Conservation (phyloP, 2,888 invertebrate genomes). For the Clostera curtula region DNA sequence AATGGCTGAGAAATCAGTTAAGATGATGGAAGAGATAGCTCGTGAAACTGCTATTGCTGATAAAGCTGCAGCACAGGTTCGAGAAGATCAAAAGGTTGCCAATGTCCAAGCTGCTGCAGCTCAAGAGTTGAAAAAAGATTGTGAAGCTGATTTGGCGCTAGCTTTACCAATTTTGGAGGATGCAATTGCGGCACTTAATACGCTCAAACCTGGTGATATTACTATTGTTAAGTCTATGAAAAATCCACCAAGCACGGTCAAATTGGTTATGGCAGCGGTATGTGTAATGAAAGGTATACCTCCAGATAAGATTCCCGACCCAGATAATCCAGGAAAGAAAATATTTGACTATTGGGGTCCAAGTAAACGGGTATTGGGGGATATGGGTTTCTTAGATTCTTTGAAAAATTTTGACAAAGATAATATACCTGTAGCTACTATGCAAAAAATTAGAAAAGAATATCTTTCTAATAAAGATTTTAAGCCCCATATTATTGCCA, state of each 20-base stretch:
- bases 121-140: conserved; percentile 89
- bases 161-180: conserved; percentile 89
- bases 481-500: conserved; percentile 85
- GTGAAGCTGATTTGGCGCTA: conserved; percentile 93
- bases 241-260: conserved; percentile 87
- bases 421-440: conserved; percentile 82
- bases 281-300: conserved; percentile 89
- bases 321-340: conserved; percentile 78
- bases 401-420: conserved; percentile 90
- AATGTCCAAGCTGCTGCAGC: conserved; percentile 91
- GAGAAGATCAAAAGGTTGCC: conserved; percentile 90
- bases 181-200: conserved; percentile 84
- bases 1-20: conserved; percentile 81
- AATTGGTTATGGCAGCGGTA: conserved; percentile 92
- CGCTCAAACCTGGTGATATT: conserved; percentile 88
- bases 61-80: conserved; percentile 84
- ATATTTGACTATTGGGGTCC: conserved; percentile 90
- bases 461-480: conserved; percentile 85
- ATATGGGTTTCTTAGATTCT: conserved; percentile 84
- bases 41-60: conserved; percentile 85
- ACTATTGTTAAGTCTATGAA: conserved; percentile 92
- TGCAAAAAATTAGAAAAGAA: conserved; percentile 84
- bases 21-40: conserved; percentile 86
- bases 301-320: conserved; percentile 85
- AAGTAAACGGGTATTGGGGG: conserved; percentile 86